phyloP scores from a whole-genome alignment of 2,888 invertebrate species.

The Eristalis pertinax region DNA sequence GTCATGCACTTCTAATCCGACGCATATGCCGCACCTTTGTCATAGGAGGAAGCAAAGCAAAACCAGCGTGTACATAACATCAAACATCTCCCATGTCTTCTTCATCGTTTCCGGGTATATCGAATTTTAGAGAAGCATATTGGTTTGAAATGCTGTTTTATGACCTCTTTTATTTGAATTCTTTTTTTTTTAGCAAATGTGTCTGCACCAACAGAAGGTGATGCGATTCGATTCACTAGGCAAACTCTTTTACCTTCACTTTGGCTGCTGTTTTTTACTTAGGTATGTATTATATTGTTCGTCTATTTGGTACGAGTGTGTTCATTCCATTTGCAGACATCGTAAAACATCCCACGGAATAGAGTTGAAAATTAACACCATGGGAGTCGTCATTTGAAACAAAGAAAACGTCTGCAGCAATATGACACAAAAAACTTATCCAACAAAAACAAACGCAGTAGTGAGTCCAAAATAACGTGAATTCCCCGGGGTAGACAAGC shows the following conservation, averaged over 20 bases:
- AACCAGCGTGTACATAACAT: not conserved
- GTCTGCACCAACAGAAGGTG: conserved; percentile 50
- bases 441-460: conserved; percentile 22
- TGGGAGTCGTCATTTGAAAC: conserved; percentile 67
- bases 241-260: conserved; percentile 10
- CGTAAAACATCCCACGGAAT: conserved; percentile 66
- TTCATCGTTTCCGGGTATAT: conserved; percentile 6
- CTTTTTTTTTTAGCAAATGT: conserved; percentile 44
- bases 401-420: conserved; percentile 56
- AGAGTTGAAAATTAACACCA: conserved; percentile 74
- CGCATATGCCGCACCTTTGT: not conserved
- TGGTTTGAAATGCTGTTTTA: conserved; percentile 3
- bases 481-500: conserved; percentile 25
- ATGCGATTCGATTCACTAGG: conserved; percentile 49
- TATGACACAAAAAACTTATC: conserved; percentile 44
- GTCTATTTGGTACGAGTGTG: conserved; percentile 23
- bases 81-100: not conserved
- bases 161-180: not conserved
- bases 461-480: conserved; percentile 26
- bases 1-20: not conserved
- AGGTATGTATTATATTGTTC: not conserved
- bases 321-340: conserved; percentile 60
- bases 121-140: not conserved
- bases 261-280: conserved; percentile 30
- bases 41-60: not conserved